These are phyloP conservation scores for Cabera pusaria DNA, from an alignment of 2,888 invertebrate species.

Conservation along the genomic window DNA sequence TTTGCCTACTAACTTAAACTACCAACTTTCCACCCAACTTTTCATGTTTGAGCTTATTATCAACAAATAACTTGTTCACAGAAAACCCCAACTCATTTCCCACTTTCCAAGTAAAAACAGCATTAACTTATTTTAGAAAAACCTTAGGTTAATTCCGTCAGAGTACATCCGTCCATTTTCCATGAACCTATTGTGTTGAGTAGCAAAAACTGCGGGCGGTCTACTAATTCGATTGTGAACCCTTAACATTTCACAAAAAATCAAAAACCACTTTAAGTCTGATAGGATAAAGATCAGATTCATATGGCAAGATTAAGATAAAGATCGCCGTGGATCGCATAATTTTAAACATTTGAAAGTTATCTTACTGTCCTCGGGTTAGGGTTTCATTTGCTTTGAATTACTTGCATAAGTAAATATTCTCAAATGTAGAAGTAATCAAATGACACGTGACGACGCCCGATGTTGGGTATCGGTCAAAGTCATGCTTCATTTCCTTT, in stretches of 20 bases:
- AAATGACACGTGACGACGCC: constrained; percentile 62
- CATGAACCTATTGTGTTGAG: constrained; percentile 66
- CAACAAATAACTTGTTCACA: no score
- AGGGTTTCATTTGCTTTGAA: neutral
- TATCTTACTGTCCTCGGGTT: no score
- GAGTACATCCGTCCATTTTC: constrained; percentile 53
- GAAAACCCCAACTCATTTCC: constrained; percentile 15
- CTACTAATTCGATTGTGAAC: constrained; percentile 70
- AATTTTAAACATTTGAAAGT: no score
- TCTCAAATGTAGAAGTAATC: constrained; percentile 62
- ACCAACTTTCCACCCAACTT: no score
- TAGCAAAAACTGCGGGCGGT: constrained; percentile 76
- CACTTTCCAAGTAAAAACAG: constrained; percentile 27
- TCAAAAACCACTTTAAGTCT: constrained; percentile 4
- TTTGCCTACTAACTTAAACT: no score
- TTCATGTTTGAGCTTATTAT: no score
- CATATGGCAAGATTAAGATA: no score
- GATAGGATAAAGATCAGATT: no score
- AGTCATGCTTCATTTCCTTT: constrained; percentile 41
- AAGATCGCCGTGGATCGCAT: no score
- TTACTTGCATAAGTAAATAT: constrained; percentile 29
- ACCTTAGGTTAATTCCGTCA: constrained; percentile 51
- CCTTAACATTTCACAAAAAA: constrained; percentile 1
- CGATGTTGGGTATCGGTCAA: constrained; percentile 40
- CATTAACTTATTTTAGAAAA: constrained; percentile 34